Evolutionary conservation across 1,140 invertebrate genomes (phyloP).

Genomic region (Drosophila albomicans): DNA sequence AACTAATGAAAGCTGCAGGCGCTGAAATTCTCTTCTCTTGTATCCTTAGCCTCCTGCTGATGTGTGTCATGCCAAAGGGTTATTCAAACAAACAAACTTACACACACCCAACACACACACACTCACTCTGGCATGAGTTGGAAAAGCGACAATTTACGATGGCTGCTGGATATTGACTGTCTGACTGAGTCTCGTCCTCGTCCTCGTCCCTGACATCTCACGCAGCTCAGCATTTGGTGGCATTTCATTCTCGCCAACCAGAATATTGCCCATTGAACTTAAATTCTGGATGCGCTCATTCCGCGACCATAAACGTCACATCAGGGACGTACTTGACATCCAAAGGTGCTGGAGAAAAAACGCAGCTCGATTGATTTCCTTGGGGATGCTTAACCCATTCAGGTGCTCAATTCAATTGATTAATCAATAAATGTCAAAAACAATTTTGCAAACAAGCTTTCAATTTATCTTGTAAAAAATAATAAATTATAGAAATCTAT

Average conservation of each 20-base stretch:
- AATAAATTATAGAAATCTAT: not conserved
- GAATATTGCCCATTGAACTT: slow-evolving; percentile 46
- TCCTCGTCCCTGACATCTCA: not conserved
- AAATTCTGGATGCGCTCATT: slow-evolving; percentile 44
- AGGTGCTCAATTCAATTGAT: not conserved
- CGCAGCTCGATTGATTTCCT: slow-evolving; percentile 5
- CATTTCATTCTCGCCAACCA: not conserved
- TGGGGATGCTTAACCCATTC: slow-evolving; percentile 8
- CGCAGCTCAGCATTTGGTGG: slow-evolving; percentile 1
- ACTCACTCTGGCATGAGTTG: not conserved
- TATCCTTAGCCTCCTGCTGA: not conserved
- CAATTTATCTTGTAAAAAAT: not conserved
- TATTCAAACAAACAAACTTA: slow-evolving; percentile 11
- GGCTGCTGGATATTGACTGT: slow-evolving; percentile 42
- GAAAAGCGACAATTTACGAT: slow-evolving; percentile 11
- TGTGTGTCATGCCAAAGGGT: slow-evolving; percentile 38
- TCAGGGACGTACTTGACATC: slow-evolving; percentile 11
- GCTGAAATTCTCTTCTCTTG: slow-evolving; percentile 4
- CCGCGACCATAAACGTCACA: slow-evolving; percentile 1
- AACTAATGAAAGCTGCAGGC: slow-evolving; percentile 76
- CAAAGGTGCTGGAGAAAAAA: not conserved
- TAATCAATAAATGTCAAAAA: not conserved
- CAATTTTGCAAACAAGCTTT: not conserved
- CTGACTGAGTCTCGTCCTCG: slow-evolving; percentile 12
- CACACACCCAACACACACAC: not conserved